Evolutionary conservation across 2,113 vertebrate species (phyloP).

Genomic region (Amazona vittata): DNA sequence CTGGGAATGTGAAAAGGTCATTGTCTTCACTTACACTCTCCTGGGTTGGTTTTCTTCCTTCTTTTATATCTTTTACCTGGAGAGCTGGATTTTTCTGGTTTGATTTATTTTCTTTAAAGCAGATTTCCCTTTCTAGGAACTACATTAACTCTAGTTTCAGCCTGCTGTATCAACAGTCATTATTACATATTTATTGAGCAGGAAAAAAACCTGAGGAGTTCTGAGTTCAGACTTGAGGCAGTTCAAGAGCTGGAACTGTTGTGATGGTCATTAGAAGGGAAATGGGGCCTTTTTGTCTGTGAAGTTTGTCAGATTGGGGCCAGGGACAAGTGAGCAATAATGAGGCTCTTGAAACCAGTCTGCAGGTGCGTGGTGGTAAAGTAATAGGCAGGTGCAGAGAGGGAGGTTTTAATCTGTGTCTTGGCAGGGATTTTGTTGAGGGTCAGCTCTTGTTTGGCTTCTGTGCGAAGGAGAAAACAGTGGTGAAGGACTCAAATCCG

Average conservation of each 20-base stretch:
- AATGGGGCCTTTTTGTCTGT: slow-evolving; percentile 21
- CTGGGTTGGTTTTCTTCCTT: accelerated
- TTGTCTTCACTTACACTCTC: background rate
- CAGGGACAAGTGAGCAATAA: slow-evolving; percentile 29
- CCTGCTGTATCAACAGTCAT: background rate
- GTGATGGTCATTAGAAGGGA: slow-evolving; percentile 46
- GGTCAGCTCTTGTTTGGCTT: background rate
- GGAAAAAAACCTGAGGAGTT: background rate
- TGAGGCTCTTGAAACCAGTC: slow-evolving; percentile 46
- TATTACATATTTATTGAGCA: slow-evolving; percentile 25
- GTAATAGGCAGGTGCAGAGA: slow-evolving; percentile 45
- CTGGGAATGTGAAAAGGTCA: slow-evolving; percentile 34
- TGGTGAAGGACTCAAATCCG: background rate
- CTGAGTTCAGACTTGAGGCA: background rate
- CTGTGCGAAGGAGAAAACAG: background rate
- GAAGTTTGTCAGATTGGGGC: slow-evolving; percentile 38
- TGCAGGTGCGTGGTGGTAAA: slow-evolving; percentile 57
- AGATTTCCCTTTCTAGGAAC: slow-evolving; percentile 48
- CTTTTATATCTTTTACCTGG: background rate
- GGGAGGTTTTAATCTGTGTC: slow-evolving; percentile 40
- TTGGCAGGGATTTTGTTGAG: background rate
- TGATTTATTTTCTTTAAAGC: background rate
- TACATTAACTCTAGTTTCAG: slow-evolving; percentile 45
- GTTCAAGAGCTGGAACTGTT: slow-evolving; percentile 3
- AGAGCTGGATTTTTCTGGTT: background rate